A percentile compares a stretch with the other conserved stretches of the same genome.
Conservation (phyloP, 2,113 vertebrate species). For the Actenoides lindsayi region DNA sequence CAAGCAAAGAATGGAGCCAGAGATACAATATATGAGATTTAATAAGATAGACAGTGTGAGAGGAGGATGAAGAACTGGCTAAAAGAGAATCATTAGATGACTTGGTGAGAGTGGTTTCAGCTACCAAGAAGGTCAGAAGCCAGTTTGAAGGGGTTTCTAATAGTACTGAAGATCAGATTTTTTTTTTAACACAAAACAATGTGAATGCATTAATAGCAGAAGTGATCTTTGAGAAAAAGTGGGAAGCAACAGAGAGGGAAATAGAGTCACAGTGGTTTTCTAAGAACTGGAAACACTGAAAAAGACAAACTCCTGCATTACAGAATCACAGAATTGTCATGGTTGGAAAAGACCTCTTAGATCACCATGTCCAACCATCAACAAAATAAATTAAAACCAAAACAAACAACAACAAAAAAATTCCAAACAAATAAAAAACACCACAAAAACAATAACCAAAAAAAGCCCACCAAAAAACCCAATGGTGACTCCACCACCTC, state of each 20-base stretch:
- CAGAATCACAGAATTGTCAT: no score
- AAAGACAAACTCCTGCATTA: neutral
- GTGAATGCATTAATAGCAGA: neutral
- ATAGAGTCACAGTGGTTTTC: neutral
- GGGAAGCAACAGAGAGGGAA: neutral
- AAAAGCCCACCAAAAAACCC: no score
- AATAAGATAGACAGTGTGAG: neutral
- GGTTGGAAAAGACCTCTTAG: no score
- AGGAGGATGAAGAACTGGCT: neutral
- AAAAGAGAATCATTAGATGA: neutral
- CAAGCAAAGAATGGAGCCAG: neutral
- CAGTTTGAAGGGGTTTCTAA: neutral
- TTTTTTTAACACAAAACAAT: neutral
- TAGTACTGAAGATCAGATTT: neutral
- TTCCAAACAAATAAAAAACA: no score
- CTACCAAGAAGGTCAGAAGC: neutral
- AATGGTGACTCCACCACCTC: no score
- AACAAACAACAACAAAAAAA: no score
- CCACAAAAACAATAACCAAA: no score
- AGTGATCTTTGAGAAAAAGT: neutral
- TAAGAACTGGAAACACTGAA: neutral
- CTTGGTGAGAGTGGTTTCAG: neutral
- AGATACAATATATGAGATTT: neutral
- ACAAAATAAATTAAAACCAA: no score
- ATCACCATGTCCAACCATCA: no score